A percentile compares a stretch with the other conserved stretches of the same genome.
These are phyloP conservation scores for Apotomis turbidana DNA, from an alignment of 2,888 invertebrate genomes.

Conservation along the genomic window DNA sequence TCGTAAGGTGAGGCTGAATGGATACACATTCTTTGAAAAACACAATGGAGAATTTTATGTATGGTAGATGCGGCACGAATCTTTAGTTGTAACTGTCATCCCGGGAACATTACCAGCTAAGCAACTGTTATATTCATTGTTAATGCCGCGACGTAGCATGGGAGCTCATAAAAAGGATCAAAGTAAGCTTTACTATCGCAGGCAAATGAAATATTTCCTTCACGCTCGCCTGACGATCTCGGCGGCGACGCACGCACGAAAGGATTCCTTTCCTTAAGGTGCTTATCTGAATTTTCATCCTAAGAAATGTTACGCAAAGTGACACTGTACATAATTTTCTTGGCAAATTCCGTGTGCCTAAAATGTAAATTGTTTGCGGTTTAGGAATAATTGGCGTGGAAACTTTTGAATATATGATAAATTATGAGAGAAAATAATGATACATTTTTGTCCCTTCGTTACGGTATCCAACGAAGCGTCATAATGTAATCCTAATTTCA, in stretches of 20 bases:
- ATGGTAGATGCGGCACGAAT: background rate
- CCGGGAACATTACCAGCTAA: constrained; percentile 9
- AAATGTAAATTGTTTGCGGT: constrained; percentile 41
- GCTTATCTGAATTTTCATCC: constrained; percentile 58
- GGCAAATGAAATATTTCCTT: constrained; percentile 73
- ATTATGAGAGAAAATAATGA: constrained; percentile 18
- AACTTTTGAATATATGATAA: constrained; percentile 31
- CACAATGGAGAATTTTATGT: too few species aligned
- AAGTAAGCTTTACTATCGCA: constrained; percentile 63
- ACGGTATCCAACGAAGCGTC: background rate
- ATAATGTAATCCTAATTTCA: background rate
- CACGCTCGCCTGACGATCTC: constrained; percentile 59
- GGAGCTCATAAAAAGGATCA: constrained; percentile 73
- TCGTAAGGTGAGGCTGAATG: too few species aligned
- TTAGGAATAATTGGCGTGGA: constrained; percentile 38
- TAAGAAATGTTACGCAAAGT: constrained; percentile 43
- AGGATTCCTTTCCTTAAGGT: constrained; percentile 53
- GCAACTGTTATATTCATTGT: constrained; percentile 58
- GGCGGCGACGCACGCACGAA: constrained; percentile 61
- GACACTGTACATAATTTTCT: constrained; percentile 41
- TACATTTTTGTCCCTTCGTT: background rate
- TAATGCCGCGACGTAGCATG: constrained; percentile 60
- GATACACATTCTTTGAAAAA: too few species aligned
- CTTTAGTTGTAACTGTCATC: background rate
- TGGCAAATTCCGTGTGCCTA: constrained; percentile 30